Conservation (phyloP, 1,140 invertebrate genomes). For the Sycophila sp. region DNA sequence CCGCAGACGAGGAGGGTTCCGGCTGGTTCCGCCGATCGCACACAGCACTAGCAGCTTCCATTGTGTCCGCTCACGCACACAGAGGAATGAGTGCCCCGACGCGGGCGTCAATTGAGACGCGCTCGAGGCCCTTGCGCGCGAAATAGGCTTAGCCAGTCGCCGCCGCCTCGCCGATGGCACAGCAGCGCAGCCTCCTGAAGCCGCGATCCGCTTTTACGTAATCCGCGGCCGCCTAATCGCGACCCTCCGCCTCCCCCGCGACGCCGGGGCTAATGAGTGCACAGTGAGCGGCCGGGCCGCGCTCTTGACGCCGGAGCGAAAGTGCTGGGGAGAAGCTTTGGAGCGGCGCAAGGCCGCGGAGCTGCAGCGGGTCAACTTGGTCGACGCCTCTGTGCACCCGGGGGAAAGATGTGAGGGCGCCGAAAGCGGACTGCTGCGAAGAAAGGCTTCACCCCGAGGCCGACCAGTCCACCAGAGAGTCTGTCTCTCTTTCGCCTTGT, state of each 20-base stretch:
- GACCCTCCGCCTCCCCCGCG: background rate
- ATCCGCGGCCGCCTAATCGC: background rate
- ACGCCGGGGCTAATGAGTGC: background rate
- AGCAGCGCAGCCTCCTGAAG: background rate
- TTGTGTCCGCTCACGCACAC: constrained; percentile 1
- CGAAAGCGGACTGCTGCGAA: background rate
- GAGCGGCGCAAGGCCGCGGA: background rate
- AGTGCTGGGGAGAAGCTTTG: no score
- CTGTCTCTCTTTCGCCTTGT: background rate
- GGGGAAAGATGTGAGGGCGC: no score
- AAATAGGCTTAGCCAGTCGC: constrained; percentile 16
- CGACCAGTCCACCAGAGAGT: no score
- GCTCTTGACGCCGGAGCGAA: background rate
- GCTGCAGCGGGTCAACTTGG: background rate
- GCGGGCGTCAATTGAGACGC: constrained; percentile 40
- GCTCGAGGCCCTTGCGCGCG: background rate
- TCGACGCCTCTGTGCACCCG: background rate
- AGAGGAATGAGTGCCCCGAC: constrained; percentile 52
- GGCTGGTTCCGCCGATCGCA: no score
- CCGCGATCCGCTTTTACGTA: background rate
- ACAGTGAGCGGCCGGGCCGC: background rate
- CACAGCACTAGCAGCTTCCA: no score
- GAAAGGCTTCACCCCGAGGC: background rate
- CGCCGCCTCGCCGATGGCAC: background rate
- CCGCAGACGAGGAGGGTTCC: no score